Base-by-base conservation (phyloP, 2,113 vertebrate species). In the Uria lomvia region DNA sequence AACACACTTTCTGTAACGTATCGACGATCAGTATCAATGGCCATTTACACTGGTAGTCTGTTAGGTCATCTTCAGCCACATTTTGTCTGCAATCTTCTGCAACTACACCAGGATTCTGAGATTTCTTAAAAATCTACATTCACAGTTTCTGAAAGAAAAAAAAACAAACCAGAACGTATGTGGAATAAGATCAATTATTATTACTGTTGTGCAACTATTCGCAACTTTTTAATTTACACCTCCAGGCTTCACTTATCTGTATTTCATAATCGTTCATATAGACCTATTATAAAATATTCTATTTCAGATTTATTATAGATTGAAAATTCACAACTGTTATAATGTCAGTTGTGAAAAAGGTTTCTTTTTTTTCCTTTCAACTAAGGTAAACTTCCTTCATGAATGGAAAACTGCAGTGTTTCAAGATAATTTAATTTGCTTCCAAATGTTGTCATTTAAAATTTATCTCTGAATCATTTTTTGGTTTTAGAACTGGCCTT, bases 21-120 rank as follows among this genome's bases (percentile, higher is more conserved):
- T 23, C 1, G 0, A 22, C 0, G 1, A n/a, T 40, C 17, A 47
- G 11, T 40, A 24, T 47, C 52, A 36, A 21, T 15, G 11, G 8
- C 21, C 1, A 0, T 15, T 60, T 53, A 45, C 38, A 21, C 27
- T 47, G 16, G 15, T 40, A 50, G 19, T 40, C 38, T 78, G 27
- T 45, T 66, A 45, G 20, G 38, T 47, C 45, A 74, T 27, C 40
- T 66, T 52, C 47, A 83, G 63, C 13, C 23, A 32, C 6, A 27
- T 72, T 93, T 72, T 87, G 34, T 63, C n/a, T 87, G 14, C 49
- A 68, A 0, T 50, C 32, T 73, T 73, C 29, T 87, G 49, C 76
- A 95, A 59, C 14, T 45, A 42, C 21, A 36, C 3, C 10, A 38
- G 24, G 3, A 14, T 49, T 72, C 36, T 50, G 58, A 72, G 19